Conservation (phyloP, 2,113 vertebrate species). For the Hypocryptadius cinnamomeus region DNA sequence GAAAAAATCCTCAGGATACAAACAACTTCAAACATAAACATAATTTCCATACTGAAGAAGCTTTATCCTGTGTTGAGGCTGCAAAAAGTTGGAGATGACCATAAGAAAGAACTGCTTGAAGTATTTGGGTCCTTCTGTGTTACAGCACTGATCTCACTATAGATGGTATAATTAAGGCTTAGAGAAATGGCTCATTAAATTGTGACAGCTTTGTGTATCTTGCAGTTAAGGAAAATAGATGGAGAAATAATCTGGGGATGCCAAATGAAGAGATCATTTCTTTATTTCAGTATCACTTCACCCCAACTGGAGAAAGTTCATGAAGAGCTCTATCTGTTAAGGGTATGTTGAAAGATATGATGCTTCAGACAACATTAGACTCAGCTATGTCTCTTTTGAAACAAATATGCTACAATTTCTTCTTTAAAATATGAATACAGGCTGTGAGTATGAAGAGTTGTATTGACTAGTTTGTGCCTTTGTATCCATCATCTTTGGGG, state of each 20-base stretch:
- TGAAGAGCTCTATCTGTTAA: not conserved
- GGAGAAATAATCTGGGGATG: not conserved
- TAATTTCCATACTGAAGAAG: not conserved
- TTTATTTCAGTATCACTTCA: not conserved
- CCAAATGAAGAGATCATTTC: not conserved
- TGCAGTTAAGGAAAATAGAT: not conserved
- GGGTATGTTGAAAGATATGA: not conserved
- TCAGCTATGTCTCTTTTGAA: not conserved
- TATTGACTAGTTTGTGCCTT: not conserved
- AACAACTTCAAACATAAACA: not conserved
- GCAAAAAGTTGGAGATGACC: not conserved
- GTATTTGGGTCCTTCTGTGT: not conserved
- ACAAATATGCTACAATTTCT: not conserved
- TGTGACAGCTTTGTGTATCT: not conserved
- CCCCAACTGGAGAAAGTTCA: not conserved
- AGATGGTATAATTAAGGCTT: not conserved
- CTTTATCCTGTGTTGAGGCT: not conserved
- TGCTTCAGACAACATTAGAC: not conserved
- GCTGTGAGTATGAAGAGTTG: not conserved
- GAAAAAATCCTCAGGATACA: not conserved
- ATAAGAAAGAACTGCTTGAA: not conserved
- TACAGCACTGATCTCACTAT: not conserved
- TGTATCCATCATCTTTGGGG: not conserved
- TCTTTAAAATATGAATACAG: not conserved
- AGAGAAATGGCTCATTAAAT: not conserved